Percentiles rank a stretch among this genome's conserved stretches.
phyloP scores from a whole-genome alignment of 2,113 vertebrate genomes.

The Machaerirhynchus nigripectus region DNA sequence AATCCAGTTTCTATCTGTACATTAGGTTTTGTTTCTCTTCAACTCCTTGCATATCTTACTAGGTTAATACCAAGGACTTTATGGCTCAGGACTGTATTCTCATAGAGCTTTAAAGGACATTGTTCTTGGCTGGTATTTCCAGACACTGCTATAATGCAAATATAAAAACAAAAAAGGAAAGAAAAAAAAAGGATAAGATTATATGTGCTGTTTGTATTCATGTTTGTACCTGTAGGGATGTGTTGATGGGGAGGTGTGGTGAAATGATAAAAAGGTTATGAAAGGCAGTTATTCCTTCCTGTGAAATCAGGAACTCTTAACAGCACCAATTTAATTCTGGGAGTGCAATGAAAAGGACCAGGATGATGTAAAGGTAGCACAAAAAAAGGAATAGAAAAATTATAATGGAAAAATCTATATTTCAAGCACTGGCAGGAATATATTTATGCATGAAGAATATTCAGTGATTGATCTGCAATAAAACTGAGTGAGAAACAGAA shows the following conservation, averaged over 20 bases:
- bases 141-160: neutral
- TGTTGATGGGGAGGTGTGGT: neutral
- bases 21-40: neutral
- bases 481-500: slow-evolving; percentile 15
- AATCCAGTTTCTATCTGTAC: neutral
- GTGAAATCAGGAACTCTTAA: neutral
- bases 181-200: neutral
- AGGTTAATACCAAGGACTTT: neutral
- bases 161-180: neutral
- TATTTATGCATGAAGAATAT: slow-evolving; percentile 7
- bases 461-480: slow-evolving; percentile 16
- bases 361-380: neutral
- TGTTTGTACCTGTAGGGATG: neutral
- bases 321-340: neutral
- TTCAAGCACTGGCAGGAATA: neutral
- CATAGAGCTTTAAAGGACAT: neutral
- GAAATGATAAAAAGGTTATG: neutral
- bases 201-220: neutral
- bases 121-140: neutral
- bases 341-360: neutral
- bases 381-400: slow-evolving; percentile 17
- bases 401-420: slow-evolving; percentile 41
- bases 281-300: neutral
- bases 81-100: neutral
- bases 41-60: neutral